A percentile compares a stretch with the other conserved stretches of the same genome.
Conservation (phyloP, 64 coral and sea anemone genomes). For the Orbicella faveolata region DNA sequence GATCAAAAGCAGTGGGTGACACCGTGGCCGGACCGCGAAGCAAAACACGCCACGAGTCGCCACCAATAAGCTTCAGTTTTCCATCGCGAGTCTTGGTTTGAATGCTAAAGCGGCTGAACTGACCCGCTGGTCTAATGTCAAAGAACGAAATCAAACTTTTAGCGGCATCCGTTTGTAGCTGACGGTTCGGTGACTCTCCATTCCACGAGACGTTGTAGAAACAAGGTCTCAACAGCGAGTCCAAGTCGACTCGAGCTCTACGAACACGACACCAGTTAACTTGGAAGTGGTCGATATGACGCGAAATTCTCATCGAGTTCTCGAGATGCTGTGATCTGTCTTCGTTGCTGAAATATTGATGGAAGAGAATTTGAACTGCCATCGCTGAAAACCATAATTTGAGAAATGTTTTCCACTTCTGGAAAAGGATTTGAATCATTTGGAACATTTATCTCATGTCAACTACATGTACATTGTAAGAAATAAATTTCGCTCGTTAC, state of each 20-base stretch:
- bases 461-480: neutral
- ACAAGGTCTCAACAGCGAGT: slow-evolving; percentile 49
- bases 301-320: neutral
- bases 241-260: slow-evolving; percentile 53
- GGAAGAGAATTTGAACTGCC: neutral
- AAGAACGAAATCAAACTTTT: slow-evolving; percentile 68
- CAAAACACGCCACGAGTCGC: slow-evolving; percentile 82
- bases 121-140: slow-evolving; percentile 66
- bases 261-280: slow-evolving; percentile 77
- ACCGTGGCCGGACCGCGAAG: slow-evolving; percentile 85
- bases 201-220: slow-evolving; percentile 56
- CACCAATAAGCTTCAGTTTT: slow-evolving; percentile 59
- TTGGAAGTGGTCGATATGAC: slow-evolving; percentile 43
- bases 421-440: slow-evolving; percentile 16
- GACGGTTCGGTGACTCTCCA: neutral
- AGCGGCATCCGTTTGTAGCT: slow-evolving; percentile 53
- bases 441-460: neutral
- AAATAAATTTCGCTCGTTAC: too few species aligned
- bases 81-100: slow-evolving; percentile 65
- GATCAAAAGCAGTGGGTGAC: slow-evolving; percentile 86
- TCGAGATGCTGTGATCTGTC: neutral
- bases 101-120: slow-evolving; percentile 92
- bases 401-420: neutral
- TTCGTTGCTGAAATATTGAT: neutral
- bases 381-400: slow-evolving; percentile 24